A percentile compares a stretch with the other conserved stretches of the same genome.
These are phyloP conservation scores for Lithobius niger DNA, from an alignment of 1,140 invertebrate species.

Conservation along the genomic window DNA sequence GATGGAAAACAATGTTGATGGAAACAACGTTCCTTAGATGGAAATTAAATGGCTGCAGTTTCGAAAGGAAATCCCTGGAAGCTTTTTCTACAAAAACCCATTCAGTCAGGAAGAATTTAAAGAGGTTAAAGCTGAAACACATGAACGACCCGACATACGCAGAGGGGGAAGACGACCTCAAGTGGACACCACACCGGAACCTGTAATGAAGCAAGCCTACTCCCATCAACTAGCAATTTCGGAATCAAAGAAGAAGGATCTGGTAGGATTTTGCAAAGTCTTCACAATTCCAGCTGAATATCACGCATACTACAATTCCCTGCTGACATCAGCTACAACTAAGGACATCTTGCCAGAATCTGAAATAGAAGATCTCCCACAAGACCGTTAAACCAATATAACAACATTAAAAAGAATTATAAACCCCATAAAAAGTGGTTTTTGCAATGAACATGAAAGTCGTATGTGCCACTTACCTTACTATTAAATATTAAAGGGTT, in stretches of 20 bases:
- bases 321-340: background rate
- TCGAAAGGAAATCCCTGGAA: background rate
- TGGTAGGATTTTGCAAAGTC: background rate
- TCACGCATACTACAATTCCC: background rate
- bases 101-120: background rate
- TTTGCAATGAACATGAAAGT: too few species aligned
- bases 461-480: too few species aligned
- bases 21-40: background rate
- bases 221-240: background rate
- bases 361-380: too few species aligned
- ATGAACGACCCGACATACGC: background rate
- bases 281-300: background rate
- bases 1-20: background rate
- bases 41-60: background rate
- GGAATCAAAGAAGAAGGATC: background rate
- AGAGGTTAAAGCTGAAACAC: background rate
- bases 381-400: too few species aligned
- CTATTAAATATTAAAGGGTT: too few species aligned
- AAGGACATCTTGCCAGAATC: background rate
- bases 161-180: background rate
- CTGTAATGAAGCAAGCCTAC: background rate
- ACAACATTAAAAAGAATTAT: too few species aligned
- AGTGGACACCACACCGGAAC: background rate
- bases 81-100: background rate
- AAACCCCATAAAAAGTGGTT: too few species aligned